These are phyloP conservation scores for Cremastobaeus sp. DNA, from an alignment of 2,888 invertebrate species.

Conservation along the genomic window DNA sequence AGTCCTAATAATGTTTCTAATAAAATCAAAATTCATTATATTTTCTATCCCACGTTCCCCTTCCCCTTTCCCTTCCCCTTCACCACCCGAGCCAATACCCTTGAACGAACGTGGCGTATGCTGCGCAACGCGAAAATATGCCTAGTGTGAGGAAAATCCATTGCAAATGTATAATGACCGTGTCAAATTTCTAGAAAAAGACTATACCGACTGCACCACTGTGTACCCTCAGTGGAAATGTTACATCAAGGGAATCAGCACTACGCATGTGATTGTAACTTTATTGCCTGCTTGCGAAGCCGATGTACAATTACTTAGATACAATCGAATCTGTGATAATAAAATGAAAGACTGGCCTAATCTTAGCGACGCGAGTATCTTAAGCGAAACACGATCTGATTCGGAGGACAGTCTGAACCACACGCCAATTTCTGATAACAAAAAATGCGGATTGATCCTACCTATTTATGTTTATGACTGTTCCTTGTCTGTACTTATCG, in stretches of 20 bases:
- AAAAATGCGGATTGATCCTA: slow-evolving; percentile 74
- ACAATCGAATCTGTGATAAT: slow-evolving; percentile 51
- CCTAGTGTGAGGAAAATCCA: too few relatives aligned
- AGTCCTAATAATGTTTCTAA: too few relatives aligned
- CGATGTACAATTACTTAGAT: slow-evolving; percentile 74
- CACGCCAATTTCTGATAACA: slow-evolving; percentile 57
- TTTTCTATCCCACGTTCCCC: too few relatives aligned
- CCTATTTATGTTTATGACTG: slow-evolving; percentile 86
- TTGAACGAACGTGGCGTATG: too few relatives aligned
- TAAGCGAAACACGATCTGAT: slow-evolving; percentile 19
- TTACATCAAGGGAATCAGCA: slow-evolving; percentile 82
- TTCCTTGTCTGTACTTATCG: slow-evolving; percentile 81
- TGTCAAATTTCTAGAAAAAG: slow-evolving; percentile 30
- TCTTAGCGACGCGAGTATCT: slow-evolving; percentile 38
- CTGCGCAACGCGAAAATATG: too few relatives aligned
- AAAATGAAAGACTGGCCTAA: slow-evolving; percentile 53
- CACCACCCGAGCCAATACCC: too few relatives aligned
- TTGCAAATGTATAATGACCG: too few relatives aligned
- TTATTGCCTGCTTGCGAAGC: slow-evolving; percentile 83
- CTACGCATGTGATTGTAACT: slow-evolving; percentile 83
- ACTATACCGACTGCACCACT: slow-evolving; percentile 20
- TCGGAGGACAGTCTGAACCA: slow-evolving; percentile 33
- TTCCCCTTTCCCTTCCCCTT: too few relatives aligned
- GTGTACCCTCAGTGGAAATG: slow-evolving; percentile 81
- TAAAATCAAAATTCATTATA: too few relatives aligned